Base-by-base conservation (phyloP, 1,140 invertebrate species). In the Drosophila kepulauana region DNA sequence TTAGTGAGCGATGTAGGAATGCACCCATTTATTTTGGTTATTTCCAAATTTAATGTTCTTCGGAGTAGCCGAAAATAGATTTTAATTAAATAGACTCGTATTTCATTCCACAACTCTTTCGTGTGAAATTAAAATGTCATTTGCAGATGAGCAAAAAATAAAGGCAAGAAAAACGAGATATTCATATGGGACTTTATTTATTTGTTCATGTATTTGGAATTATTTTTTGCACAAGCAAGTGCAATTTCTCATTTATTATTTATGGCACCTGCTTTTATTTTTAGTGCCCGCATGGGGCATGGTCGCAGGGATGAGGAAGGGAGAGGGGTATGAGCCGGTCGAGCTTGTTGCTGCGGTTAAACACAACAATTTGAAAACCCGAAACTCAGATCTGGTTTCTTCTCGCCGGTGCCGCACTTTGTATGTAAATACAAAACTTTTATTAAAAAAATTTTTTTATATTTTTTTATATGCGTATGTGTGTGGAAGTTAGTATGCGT, bases 371-470 rank as follows among this genome's bases (percentile, higher is more conserved):
- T 81, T 81, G 49, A 45, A 52, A 61, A 16, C 13, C 49, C 48
- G 63, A 63, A 62, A 59, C 33, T 56, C 64, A 10, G 33, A 15
- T 43, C 35, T 41, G 33, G 54, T 54, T 65, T 43, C 62, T 59
- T 61, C 58, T 61, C 48, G 62, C 20, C n/a, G 68, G 16, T 15
- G 20, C 38, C 49, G 28, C 82, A 88, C 84, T 84, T 87, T 87
- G 72, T 84, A 87, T 87, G 84, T 87, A 87, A 87, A 87, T 87
- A 88, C 77, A 69, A 52, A 89, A 89, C 45, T 87, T 87, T 87
- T 87, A 87, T 87, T 89, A 87, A 88, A 87, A 87, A 72, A 52
- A 20, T 38, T 54, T 87, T 73, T 78, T 79, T 88, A 78, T 62
- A 41, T 70, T 70, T 81, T 70, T 70, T 71, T 78, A 66, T 79